phyloP scores from a whole-genome alignment of 1,140 invertebrate genomes.

The Ceratina japonica region DNA sequence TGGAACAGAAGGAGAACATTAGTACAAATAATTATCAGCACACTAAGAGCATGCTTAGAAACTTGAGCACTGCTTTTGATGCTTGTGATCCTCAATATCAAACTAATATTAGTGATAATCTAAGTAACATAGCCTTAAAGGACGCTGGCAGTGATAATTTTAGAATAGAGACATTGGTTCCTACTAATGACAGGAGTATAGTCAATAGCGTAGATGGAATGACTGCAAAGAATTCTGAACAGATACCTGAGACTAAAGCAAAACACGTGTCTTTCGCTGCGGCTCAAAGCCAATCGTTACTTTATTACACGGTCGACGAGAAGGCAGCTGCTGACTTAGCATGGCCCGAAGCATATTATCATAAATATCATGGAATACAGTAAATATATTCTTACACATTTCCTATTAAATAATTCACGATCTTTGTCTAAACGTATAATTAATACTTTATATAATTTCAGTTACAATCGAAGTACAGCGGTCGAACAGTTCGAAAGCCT shows the following conservation, averaged over 20 bases:
- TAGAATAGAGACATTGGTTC: slow-evolving; percentile 54
- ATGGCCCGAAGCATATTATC: slow-evolving; percentile 81
- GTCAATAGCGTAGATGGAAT: background rate
- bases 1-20: slow-evolving; percentile 35
- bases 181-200: slow-evolving; percentile 20
- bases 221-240: slow-evolving; percentile 5
- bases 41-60: slow-evolving; percentile 57
- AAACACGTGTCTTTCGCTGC: slow-evolving; percentile 42
- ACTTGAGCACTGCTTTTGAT: slow-evolving; percentile 70
- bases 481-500: slow-evolving; percentile 83
- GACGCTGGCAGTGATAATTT: slow-evolving; percentile 27
- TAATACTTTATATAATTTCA: slow-evolving; percentile 70
- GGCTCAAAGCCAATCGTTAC: slow-evolving; percentile 52
- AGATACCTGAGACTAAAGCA: background rate
- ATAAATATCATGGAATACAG: slow-evolving; percentile 84
- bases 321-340: slow-evolving; percentile 69
- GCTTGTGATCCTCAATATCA: slow-evolving; percentile 60
- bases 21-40: slow-evolving; percentile 37
- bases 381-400: slow-evolving; percentile 75
- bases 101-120: slow-evolving; percentile 23
- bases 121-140: background rate
- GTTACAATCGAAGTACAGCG: slow-evolving; percentile 82
- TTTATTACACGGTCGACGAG: slow-evolving; percentile 66
- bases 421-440: slow-evolving; percentile 2
- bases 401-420: background rate